Base-by-base conservation (phyloP, 2,797 vertebrate species). In the Acrocephalus scirpaceus region DNA sequence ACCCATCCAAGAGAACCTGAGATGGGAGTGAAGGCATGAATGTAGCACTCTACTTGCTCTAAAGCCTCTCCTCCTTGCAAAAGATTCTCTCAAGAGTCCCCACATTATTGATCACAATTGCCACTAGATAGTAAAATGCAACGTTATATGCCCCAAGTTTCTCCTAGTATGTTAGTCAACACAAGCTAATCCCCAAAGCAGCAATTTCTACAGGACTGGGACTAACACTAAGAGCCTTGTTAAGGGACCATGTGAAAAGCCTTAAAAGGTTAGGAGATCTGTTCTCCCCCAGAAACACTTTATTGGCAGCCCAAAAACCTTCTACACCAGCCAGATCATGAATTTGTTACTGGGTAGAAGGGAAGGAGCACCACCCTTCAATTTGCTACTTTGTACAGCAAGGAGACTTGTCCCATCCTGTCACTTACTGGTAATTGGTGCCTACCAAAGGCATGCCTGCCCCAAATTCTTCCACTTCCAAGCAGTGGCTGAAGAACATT, bases 1-100 rank as follows among this genome's bases (percentile, higher is more conserved):
- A 99, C 1, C 99, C 99, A 1, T 99, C 99, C 57, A 99, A 95
- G 79, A 99, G 98, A 69, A 99, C 98, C 99, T 99, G 80, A 72
- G 5, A n/a, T 25, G 18, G 34, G 29, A 89, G 26, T 7, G 26
- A 79, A 94, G 48, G 23, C 47, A 23, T n/a, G 10, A 92, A 14
- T 30, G 30, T 15, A 71, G 21, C 78, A 36, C 29, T 88, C 36
- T 4, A 10, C 47, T 73, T 81, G 32, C 18, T 89, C 72, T 76
- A 61, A 87, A 87, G 32, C 30, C 38, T 76, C 36, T 81, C 38
- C 5, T 64, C 34, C 18, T 67, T 2, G 2, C n/a, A 89, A 42
- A 72, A 32, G 38, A 78, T 66, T n/a, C 54, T 50, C 36, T 57
- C 21, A 85, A 22, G 23, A 84, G 25, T 25, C 42, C 45, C 45